phyloP scores from a whole-genome alignment of 2,113 vertebrate genomes.

The Tetrao urogallus region DNA sequence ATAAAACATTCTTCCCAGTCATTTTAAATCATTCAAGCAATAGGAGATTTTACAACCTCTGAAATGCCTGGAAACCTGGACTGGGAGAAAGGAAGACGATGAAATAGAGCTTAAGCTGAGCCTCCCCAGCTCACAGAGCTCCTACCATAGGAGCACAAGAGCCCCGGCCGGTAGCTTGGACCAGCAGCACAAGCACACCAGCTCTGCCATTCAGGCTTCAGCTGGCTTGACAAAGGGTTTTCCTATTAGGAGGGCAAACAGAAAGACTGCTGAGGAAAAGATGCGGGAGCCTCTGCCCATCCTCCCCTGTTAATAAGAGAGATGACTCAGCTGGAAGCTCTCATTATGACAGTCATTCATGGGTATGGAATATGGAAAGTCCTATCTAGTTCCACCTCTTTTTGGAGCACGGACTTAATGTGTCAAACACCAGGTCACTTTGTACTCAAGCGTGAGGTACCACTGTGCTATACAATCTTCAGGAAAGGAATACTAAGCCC shows the following conservation, averaged over 20 bases:
- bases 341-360: not conserved
- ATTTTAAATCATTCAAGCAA: not conserved
- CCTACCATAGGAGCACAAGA: rapidly evolving
- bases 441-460: not conserved
- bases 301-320: not conserved
- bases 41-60: not conserved
- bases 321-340: not conserved
- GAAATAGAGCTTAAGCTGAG: not conserved
- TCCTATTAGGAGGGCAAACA: slow-evolving; percentile 20
- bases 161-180: not conserved
- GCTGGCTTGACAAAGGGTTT: not conserved
- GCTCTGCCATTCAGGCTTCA: slow-evolving; percentile 12
- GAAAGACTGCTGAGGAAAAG: not conserved
- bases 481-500: not conserved
- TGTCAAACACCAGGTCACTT: not conserved
- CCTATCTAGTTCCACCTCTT: not conserved
- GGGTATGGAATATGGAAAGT: not conserved
- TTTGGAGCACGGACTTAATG: not conserved
- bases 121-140: not conserved
- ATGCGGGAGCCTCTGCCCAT: not conserved
- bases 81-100: not conserved
- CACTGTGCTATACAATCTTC: not conserved
- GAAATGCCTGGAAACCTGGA: not conserved
- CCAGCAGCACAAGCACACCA: not conserved
- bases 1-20: not conserved